Evolutionary conservation across 2,113 vertebrate species (phyloP).

Genomic region (Eretmochelys imbricata): DNA sequence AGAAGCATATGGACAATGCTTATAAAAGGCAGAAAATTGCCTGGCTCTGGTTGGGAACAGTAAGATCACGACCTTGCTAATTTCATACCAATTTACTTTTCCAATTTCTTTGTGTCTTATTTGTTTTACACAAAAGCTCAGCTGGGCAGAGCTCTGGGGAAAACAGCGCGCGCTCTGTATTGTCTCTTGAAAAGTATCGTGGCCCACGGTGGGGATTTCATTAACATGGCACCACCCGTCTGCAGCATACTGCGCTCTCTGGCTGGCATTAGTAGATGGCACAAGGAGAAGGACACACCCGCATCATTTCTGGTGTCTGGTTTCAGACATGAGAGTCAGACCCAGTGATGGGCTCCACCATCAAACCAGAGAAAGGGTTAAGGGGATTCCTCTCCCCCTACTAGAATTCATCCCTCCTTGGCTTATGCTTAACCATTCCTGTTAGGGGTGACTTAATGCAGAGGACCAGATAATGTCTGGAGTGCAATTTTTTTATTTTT

Average conservation of each 20-base stretch:
- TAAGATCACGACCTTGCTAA: neutral
- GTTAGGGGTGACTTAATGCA: neutral
- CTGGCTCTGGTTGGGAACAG: neutral
- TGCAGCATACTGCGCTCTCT: neutral
- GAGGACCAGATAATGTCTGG: accelerated
- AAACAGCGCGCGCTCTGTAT: accelerated
- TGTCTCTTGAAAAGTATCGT: neutral
- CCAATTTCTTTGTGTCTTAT: neutral
- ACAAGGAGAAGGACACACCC: neutral
- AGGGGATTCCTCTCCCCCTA: neutral
- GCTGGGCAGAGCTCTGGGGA: neutral
- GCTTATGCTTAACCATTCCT: neutral
- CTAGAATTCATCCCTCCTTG: neutral
- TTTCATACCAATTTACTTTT: conserved; percentile 25
- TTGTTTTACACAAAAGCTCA: neutral
- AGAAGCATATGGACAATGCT: neutral
- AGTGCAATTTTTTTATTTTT: neutral
- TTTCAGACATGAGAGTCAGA: neutral
- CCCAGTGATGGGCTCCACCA: neutral
- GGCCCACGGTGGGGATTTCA: accelerated
- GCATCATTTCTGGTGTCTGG: neutral
- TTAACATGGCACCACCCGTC: neutral
- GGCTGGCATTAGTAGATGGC: neutral
- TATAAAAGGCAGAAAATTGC: conserved; percentile 47
- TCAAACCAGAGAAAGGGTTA: neutral